Evolutionary conservation across 2,113 vertebrate species (phyloP), one percentile per base, ranked within the genome.

Genomic region (Sander lucioperca): DNA sequence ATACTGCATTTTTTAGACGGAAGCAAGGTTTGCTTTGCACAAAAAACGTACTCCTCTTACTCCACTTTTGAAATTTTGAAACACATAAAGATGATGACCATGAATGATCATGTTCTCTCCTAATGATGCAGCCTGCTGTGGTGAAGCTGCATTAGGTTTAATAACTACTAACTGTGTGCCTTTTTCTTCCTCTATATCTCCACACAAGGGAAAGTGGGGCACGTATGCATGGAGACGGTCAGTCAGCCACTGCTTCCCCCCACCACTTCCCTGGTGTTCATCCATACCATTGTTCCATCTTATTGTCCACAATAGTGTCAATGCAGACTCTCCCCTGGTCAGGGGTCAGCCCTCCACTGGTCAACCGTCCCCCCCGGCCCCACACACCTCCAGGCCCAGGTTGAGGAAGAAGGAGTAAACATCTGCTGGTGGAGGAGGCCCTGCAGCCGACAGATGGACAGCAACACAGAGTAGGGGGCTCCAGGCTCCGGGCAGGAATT

Each of bases 401-500:
- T 50, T 43, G 4, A 51, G 77, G 75, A 59, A n/a, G 25, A 78
- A 71, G 59, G 77, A 76, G 67, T 47, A 47, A 91, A 90, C 78
- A 94, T 90, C 90, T 91, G 92, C 87, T 90, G 54, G 6, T 18
- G 47, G 69, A 76, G 76, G 82, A 84, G 85, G 67, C 68, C 77
- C 76, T 27, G 79, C 54, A 33, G 25, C 45, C 23, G 84, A 83
- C 94, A 95, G 94, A 94, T 94, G 94, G 94, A 84, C 80, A 18
- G 0, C 79, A 75, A 64, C 59, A n/a, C 57, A 1, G 87, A 61
- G 72, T 83, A 73, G 62, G 79, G 65, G 62, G 82, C 78, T 90
- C n/a, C 4, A 80, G 86, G 79, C 89, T 86, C 61, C 63, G 87
- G 85, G 64, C 25, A 39, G 82, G 80, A 89, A 80, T 89, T 91